phyloP scores from a whole-genome alignment of 2,113 vertebrate species.

The Pandion haliaetus region DNA sequence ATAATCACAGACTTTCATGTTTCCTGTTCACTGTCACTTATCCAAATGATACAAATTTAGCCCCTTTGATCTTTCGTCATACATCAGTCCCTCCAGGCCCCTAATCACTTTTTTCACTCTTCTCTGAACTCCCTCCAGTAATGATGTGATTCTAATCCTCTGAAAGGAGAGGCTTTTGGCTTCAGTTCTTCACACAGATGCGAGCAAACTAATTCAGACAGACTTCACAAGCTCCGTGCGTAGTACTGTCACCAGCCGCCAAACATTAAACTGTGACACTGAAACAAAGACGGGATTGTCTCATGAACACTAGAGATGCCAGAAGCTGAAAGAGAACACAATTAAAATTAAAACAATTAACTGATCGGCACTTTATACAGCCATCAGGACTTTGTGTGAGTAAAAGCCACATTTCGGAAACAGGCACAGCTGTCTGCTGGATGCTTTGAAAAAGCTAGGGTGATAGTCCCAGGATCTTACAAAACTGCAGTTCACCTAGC shows the following conservation, averaged over 20 bases:
- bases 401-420: not conserved
- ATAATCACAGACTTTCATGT: conserved; percentile 21
- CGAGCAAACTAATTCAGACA: not conserved
- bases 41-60: conserved; percentile 49
- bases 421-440: not conserved
- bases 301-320: not conserved
- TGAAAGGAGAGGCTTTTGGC: conserved; percentile 35
- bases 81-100: conserved; percentile 32
- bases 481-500: not conserved
- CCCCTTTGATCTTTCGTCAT: conserved; percentile 44
- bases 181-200: conserved; percentile 22
- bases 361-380: not conserved
- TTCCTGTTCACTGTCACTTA: conserved; percentile 1
- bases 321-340: conserved; percentile 12
- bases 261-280: not conserved
- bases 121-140: conserved; percentile 64
- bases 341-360: not conserved
- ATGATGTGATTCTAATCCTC: conserved; percentile 63
- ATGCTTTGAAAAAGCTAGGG: not conserved
- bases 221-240: not conserved
- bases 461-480: not conserved
- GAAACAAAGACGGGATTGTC: conserved; percentile 29
- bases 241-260: not conserved
- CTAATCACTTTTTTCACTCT: conserved; percentile 60
- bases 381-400: not conserved